Percentiles rank a stretch among this genome's conserved stretches.
Evolutionary conservation across 2,797 vertebrate genomes (phyloP).

Genomic region (Macropus fuliginosus): DNA sequence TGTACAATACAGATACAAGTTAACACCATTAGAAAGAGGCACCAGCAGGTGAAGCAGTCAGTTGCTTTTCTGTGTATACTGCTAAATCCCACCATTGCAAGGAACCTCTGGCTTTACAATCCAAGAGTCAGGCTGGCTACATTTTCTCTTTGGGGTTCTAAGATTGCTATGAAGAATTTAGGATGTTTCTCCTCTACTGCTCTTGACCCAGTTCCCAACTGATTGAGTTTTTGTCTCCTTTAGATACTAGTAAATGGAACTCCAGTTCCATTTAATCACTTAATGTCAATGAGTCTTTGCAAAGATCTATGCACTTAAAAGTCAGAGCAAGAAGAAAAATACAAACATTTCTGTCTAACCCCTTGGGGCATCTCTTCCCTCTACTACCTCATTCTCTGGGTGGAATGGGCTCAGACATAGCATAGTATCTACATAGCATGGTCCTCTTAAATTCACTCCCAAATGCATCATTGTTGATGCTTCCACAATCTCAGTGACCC

Average conservation of each 20-base stretch:
- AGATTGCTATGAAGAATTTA: not conserved
- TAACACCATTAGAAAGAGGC: not conserved
- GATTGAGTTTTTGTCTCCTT: not conserved
- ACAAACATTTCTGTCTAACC: not conserved
- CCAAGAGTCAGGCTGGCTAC: not conserved
- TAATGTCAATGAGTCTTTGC: not conserved
- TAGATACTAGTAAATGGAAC: not conserved
- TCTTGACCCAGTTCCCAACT: not conserved
- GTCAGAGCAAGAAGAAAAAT: not conserved
- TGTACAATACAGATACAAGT: not conserved
- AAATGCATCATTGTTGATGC: too few relatives aligned
- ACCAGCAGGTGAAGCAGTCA: not conserved
- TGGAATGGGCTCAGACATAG: too few relatives aligned
- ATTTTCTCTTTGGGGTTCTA: not conserved
- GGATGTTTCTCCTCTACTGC: not conserved
- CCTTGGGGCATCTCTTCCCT: not conserved
- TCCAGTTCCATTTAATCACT: not conserved
- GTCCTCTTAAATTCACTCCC: too few relatives aligned
- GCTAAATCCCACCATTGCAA: not conserved
- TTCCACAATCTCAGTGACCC: not conserved
- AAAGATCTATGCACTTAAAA: not conserved
- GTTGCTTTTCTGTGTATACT: not conserved
- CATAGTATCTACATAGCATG: too few relatives aligned
- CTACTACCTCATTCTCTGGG: not conserved
- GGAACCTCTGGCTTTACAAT: not conserved